Conservation (phyloP, 2,797 vertebrate genomes). For the Anguilla pacifica region DNA sequence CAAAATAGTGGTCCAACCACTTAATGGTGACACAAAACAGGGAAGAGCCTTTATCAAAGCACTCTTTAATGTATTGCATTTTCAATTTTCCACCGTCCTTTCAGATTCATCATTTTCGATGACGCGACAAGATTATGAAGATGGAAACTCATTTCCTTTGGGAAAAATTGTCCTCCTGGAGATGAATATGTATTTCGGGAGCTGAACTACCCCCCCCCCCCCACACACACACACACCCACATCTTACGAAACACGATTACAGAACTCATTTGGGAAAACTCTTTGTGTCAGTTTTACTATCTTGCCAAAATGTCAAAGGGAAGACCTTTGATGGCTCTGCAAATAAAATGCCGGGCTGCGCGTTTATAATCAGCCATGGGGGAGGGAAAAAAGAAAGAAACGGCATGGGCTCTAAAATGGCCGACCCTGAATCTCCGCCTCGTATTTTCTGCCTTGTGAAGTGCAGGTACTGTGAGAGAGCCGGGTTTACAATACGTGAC, state of each 20-base stretch:
- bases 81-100: slow-evolving; percentile 27
- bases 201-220: neutral
- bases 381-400: neutral
- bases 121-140: slow-evolving; percentile 19
- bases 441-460: slow-evolving; percentile 4
- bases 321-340: slow-evolving; percentile 23
- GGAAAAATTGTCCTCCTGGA: slow-evolving; percentile 18
- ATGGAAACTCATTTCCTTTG: slow-evolving; percentile 18
- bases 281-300: slow-evolving; percentile 21
- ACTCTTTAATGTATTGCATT: slow-evolving; percentile 27
- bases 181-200: slow-evolving; percentile 21
- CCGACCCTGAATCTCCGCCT: neutral
- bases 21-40: neutral
- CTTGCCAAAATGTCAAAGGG: slow-evolving; percentile 14
- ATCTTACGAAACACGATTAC: slow-evolving; percentile 23
- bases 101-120: slow-evolving; percentile 24
- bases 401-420: neutral
- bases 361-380: slow-evolving; percentile 10
- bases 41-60: neutral
- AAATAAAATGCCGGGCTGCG: slow-evolving; percentile 24
- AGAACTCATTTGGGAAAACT: slow-evolving; percentile 7
- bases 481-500: neutral
- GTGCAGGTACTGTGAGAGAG: neutral
- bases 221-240: neutral
- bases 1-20: neutral